Evolutionary conservation across 1,140 invertebrate genomes (phyloP).

Genomic region (Tetragonula clypearis): DNA sequence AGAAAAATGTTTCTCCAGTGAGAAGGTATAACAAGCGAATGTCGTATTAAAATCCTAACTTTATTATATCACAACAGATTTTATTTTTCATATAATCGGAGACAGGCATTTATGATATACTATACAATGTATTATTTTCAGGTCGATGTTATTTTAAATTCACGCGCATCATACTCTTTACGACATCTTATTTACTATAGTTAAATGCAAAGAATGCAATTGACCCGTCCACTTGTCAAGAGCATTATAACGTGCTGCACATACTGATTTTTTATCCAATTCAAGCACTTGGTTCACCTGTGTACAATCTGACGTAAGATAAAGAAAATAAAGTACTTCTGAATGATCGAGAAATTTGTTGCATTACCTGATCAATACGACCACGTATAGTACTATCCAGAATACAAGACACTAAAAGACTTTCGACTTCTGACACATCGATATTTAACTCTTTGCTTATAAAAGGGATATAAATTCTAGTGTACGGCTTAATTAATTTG

Average conservation of each 20-base stretch:
- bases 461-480: constrained; percentile 98
- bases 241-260: constrained; percentile 93
- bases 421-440: constrained; percentile 97
- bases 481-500: constrained; percentile 99
- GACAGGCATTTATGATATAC: constrained; percentile 63
- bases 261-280: constrained; percentile 90
- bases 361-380: constrained; percentile 93
- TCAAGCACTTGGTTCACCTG: constrained; percentile 96
- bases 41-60: constrained; percentile 58
- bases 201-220: constrained; percentile 92
- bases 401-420: constrained; percentile 98
- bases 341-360: not conserved
- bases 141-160: constrained; percentile 35
- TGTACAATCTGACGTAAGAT: not conserved
- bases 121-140: constrained; percentile 60
- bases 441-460: constrained; percentile 99
- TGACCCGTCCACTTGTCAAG: constrained; percentile 98
- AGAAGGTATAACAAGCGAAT: constrained; percentile 26
- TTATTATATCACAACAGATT: constrained; percentile 69
- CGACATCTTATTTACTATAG: constrained; percentile 95
- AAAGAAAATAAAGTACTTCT: not conserved
- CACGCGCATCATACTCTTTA: constrained; percentile 75
- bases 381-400: constrained; percentile 98
- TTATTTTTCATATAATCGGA: constrained; percentile 55
- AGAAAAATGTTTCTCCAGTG: not conserved